Evolutionary conservation across 2,797 vertebrate genomes (phyloP).

Genomic region (Epinephelus coioides): DNA sequence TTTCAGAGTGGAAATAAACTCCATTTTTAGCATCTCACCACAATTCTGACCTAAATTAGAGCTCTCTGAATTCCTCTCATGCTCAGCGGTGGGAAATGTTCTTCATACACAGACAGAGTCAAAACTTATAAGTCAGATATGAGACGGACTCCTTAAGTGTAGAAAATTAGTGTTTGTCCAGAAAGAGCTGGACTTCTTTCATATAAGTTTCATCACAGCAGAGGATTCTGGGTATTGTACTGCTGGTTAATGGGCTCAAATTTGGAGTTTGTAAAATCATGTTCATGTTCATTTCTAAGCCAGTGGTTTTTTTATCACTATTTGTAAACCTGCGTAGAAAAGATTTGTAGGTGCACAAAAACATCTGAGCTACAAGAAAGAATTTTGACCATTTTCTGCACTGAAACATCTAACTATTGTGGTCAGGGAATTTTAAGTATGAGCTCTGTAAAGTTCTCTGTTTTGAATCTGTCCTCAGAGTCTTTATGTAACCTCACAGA

Average conservation of each 20-base stretch:
- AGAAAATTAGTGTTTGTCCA: not conserved
- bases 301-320: not conserved
- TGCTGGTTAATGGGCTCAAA: not conserved
- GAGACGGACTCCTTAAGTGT: not conserved
- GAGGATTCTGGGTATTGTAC: constrained; percentile 9
- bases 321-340: not conserved
- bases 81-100: constrained; percentile 37
- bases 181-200: not conserved
- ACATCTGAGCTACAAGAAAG: no score
- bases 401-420: not conserved
- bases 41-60: constrained; percentile 52
- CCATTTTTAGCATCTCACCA: constrained; percentile 41
- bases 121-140: not conserved
- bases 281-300: not conserved
- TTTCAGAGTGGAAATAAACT: not conserved
- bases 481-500: no score
- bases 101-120: constrained; percentile 19
- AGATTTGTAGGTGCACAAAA: no score
- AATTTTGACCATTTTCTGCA: not conserved
- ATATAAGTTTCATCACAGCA: not conserved
- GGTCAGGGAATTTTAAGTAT: not conserved
- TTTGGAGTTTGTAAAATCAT: no score
- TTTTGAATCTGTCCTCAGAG: no score
- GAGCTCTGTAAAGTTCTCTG: no score
- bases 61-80: constrained; percentile 46